Evolutionary conservation across 2,797 vertebrate species (phyloP).

Genomic region (Alca torda): DNA sequence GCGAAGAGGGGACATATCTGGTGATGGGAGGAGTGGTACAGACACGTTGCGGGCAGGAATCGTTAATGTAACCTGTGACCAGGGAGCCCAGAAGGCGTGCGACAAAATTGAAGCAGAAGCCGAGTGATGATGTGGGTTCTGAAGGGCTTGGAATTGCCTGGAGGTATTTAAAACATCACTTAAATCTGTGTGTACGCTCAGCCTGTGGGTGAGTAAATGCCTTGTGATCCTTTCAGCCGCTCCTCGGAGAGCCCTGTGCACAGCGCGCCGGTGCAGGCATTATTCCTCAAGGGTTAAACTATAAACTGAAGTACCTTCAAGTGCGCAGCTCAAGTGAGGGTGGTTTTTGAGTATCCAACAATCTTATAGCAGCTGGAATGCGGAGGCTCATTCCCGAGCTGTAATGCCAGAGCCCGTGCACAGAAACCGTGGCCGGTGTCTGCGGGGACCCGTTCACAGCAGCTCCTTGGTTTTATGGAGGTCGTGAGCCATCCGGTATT

Average conservation of each 20-base stretch:
- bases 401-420: background rate
- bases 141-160: background rate
- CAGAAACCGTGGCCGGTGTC: background rate
- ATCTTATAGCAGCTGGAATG: background rate
- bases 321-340: slow-evolving; percentile 11
- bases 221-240: background rate
- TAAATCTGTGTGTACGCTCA: background rate
- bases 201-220: background rate
- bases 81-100: background rate
- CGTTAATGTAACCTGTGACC: background rate
- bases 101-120: background rate
- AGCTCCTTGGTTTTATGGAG: background rate
- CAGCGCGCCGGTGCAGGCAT: accelerated
- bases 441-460: background rate
- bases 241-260: background rate
- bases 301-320: slow-evolving; percentile 30
- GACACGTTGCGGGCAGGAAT: accelerated
- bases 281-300: slow-evolving; percentile 48
- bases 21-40: background rate
- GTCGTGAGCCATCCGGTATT: accelerated
- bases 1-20: accelerated
- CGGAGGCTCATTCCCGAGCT: background rate
- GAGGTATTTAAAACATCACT: background rate
- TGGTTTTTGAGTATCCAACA: background rate
- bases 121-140: background rate